Evolutionary conservation across 1,140 invertebrate genomes (phyloP).

Genomic region (Eulimnadia texana): DNA sequence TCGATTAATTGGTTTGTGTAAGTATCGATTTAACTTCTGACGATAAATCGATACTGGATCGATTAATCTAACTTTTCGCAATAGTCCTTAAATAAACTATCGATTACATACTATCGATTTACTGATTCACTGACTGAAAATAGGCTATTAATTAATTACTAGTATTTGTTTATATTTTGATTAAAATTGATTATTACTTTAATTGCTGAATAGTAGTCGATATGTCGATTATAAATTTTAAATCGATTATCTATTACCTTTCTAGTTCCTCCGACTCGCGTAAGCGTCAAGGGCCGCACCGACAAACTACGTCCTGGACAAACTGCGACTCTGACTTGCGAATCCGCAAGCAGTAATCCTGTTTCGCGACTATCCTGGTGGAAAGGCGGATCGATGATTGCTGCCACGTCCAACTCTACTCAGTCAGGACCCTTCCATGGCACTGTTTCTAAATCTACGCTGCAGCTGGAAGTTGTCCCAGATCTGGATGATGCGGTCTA

Average conservation of each 20-base stretch:
- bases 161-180: neutral
- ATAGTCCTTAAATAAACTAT: too few species aligned
- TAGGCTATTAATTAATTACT: neutral
- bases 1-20: too few species aligned
- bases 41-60: too few species aligned
- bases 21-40: too few species aligned
- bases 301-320: conserved; percentile 58
- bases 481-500: conserved; percentile 74
- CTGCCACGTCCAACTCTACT: conserved; percentile 48
- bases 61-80: too few species aligned
- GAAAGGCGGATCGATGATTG: conserved; percentile 56
- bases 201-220: neutral
- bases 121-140: neutral
- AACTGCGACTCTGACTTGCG: conserved; percentile 65
- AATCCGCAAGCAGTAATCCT: conserved; percentile 84
- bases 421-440: conserved; percentile 70
- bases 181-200: neutral
- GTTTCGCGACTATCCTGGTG: conserved; percentile 83
- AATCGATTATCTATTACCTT: conserved; percentile 16
- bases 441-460: conserved; percentile 61
- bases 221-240: neutral
- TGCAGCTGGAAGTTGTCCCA: conserved; percentile 69
- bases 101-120: neutral
- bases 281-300: conserved; percentile 66
- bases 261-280: conserved; percentile 71